Conservation (phyloP, 2,888 invertebrate genomes). For the Brachypterus glaber region DNA sequence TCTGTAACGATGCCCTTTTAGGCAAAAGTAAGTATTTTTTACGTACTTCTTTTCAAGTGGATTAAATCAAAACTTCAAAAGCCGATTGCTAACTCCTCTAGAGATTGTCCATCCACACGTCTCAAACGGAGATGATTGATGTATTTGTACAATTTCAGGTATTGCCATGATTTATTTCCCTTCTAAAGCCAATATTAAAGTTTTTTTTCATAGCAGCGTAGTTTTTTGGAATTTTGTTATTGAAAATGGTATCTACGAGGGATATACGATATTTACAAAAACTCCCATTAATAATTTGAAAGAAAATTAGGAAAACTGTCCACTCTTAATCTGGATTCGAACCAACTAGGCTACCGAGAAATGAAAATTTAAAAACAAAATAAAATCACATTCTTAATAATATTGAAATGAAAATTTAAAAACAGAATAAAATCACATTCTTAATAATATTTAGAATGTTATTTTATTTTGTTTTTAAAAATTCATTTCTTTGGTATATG, state of each 20-base stretch:
- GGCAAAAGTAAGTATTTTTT: no score
- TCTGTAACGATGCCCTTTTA: no score
- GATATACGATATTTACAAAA: no score
- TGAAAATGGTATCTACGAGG: not conserved
- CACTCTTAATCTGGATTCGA: no score
- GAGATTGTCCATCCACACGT: constrained; percentile 28
- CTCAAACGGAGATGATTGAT: constrained; percentile 28
- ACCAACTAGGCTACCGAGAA: not conserved
- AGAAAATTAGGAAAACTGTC: no score
- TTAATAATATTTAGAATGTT: no score
- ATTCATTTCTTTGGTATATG: no score
- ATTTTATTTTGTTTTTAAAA: no score
- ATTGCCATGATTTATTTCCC: constrained; percentile 27
- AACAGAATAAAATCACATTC: no score
- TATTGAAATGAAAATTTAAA: constrained; percentile 1
- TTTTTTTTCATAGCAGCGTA: constrained; percentile 17
- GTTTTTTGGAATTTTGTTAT: not conserved
- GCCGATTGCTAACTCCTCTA: constrained; percentile 19
- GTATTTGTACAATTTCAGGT: constrained; percentile 30
- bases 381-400: no score
- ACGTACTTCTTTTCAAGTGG: no score
- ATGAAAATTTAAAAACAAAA: constrained; percentile 2
- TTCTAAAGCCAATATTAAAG: constrained; percentile 25
- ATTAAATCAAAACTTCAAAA: constrained; percentile 13
- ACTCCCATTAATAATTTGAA: no score